Evolutionary conservation across 2,888 invertebrate species (phyloP), one percentile per base, ranked within the genome.

Genomic region (Drosophila demipolita): DNA sequence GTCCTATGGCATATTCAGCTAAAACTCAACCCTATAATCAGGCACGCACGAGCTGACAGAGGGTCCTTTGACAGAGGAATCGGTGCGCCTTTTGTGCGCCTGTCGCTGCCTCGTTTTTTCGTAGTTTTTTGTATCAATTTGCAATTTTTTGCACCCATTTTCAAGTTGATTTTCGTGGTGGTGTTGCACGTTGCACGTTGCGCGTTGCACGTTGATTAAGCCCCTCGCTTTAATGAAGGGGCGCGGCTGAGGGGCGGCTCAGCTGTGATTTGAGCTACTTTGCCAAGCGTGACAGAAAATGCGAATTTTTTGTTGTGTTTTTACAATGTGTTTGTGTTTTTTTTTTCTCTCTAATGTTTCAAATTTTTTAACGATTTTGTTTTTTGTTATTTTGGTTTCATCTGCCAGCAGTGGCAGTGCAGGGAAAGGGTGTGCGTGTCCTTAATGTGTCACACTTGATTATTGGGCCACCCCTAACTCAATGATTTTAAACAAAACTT

Each of bases 21-120:
- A 23, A 65, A 61, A 63, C 79, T 82, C 91, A 91, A 91, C 91
- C 91, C 91, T 85, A 85, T 75, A 90, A 91, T 91, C 89, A 91
- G 65, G 62, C 73, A 83, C 83, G 88, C 90, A 89, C 90, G 87
- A 91, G 83, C 83, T 90, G 87, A 78, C 86, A 82, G 83, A 7
- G 20, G 23, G 50, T 58, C 64, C 62, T 45, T 55, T 40, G 55
- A 55, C 49, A 61, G 45, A 63, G 66, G 78, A 58, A 69, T 38
- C 64, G 60, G 67, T 66, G 54, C 65, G 69, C 62, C 83, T 62
- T 74, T 89, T 81, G 76, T 88, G 62, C 75, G 78, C 69, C 82
- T 88, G 90, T 86, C 87, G 83, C 73, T 75, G 74, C 70, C 73
- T 75, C 36, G 70, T 75, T 72, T 66, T 66, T 53, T 83, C 75